Evolutionary conservation across 30 jellyfish, hydroid and myxozoan genomes (phyloP), one percentile per base, ranked within the genome.

Genomic region (Mastigias papua): DNA sequence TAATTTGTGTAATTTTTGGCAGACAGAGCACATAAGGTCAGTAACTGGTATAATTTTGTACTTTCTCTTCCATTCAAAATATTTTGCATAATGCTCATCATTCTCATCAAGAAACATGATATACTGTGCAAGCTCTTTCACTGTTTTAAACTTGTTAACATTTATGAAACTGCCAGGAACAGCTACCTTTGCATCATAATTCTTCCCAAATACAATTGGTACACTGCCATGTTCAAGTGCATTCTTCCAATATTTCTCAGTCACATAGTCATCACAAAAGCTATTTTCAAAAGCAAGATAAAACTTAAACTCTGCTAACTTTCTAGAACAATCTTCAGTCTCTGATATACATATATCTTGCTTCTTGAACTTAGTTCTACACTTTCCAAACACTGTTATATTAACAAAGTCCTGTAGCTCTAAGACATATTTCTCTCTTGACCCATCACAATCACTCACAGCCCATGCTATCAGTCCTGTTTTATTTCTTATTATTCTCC

Each of bases 121-220:
- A 49, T 57, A 94, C 32, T 87, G 58, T 21, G 97, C 99, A 29
- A 94, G 69, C 19, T 79, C 86, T 79, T 85, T 71, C 22, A 76
- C 72, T 21, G 94, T 82, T 21, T 81, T 66, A 81, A 94, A 94
- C 13, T 89, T 58, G 1, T 86, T 37, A 1, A 65, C 95, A 81
- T 94, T 91, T 26, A 94, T 90, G 73, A 33, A 94, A 37, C 98
- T 90, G 6, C 96, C 97, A 20, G 99, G 99, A 20, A 94, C 67
- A 15, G 99, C 90, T 11, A 81, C 85, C 20, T 49, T 37, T 34
- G 19, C 54, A 86, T 89, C 92, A 73, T 94, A 94, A 35, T 75
- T 85, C 30, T 97, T 87, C 20, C 97, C 99, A 92, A 89, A 90
- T 11, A 94, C 99, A 85, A 94, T 80, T 6, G 99, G 99, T 31